A percentile compares a stretch with the other conserved stretches of the same genome.
Evolutionary conservation across 1,140 invertebrate species (phyloP).

Genomic region (Dryas iulia): DNA sequence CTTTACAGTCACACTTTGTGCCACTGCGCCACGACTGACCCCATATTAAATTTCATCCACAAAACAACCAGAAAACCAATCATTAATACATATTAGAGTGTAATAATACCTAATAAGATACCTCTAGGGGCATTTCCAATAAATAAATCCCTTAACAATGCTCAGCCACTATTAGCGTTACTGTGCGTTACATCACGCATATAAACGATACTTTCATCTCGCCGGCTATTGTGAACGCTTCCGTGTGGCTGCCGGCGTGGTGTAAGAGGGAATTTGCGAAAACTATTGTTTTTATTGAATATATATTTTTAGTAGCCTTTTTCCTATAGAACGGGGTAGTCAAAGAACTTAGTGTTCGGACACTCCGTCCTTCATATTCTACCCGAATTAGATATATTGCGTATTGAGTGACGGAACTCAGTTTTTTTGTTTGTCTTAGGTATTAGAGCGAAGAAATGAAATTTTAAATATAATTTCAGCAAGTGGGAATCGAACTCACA

Average conservation of each 20-base stretch:
- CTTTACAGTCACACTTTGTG: too few relatives aligned
- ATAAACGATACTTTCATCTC: conserved; percentile 69
- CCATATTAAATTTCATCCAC: not conserved
- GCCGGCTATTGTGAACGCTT: conserved; percentile 66
- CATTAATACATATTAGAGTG: not conserved
- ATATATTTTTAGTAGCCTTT: not conserved
- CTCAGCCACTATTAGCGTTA: conserved; percentile 51
- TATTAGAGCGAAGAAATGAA: too few relatives aligned
- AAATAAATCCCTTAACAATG: conserved; percentile 61
- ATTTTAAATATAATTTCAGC: too few relatives aligned
- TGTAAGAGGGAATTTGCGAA: conserved; percentile 10
- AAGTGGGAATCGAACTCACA: too few relatives aligned
- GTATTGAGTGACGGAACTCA: too few relatives aligned
- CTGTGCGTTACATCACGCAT: conserved; percentile 61
- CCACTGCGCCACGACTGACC: not conserved
- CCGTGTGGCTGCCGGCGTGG: conserved; percentile 39
- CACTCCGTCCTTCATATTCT: too few relatives aligned
- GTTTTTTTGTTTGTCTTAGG: too few relatives aligned
- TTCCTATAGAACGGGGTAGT: too few relatives aligned
- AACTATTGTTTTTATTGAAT: not conserved
- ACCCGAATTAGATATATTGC: too few relatives aligned
- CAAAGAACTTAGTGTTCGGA: too few relatives aligned
- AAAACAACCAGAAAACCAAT: not conserved
- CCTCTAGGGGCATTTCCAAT: conserved; percentile 34
- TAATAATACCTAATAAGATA: conserved; percentile 25